Conservation (phyloP, 2,113 vertebrate genomes). For the Pandion haliaetus region DNA sequence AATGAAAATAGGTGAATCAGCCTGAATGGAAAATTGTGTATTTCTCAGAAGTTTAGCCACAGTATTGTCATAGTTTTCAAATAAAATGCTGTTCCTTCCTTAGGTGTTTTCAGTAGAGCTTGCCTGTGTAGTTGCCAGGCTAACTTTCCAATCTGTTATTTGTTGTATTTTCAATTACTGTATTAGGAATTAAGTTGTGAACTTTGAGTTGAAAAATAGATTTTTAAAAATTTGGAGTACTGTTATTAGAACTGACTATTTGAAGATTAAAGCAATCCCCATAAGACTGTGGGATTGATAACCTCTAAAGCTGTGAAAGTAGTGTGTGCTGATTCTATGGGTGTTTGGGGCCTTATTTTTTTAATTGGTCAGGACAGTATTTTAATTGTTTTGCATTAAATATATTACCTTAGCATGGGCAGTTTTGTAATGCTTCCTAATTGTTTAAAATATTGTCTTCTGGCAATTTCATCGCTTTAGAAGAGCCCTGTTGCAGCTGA, state of each 20-base stretch:
- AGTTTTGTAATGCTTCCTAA: not conserved
- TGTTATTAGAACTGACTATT: not conserved
- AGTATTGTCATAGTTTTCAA: not conserved
- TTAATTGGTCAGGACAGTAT: not conserved
- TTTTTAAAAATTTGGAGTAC: not conserved
- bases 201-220: not conserved
- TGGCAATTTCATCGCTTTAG: not conserved
- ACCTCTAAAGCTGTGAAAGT: not conserved
- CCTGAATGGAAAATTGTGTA: not conserved
- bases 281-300: not conserved
- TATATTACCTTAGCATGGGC: not conserved
- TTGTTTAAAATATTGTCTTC: not conserved
- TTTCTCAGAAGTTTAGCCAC: not conserved
- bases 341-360: not conserved
- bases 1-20: not conserved
- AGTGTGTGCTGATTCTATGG: not conserved
- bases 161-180: not conserved
- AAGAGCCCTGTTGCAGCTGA: not conserved
- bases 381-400: not conserved
- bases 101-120: not conserved
- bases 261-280: not conserved
- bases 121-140: not conserved
- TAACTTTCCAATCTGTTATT: not conserved
- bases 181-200: not conserved
- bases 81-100: not conserved